Conservation (phyloP, 1,140 invertebrate species). For the Elymnias hypermnestra region DNA sequence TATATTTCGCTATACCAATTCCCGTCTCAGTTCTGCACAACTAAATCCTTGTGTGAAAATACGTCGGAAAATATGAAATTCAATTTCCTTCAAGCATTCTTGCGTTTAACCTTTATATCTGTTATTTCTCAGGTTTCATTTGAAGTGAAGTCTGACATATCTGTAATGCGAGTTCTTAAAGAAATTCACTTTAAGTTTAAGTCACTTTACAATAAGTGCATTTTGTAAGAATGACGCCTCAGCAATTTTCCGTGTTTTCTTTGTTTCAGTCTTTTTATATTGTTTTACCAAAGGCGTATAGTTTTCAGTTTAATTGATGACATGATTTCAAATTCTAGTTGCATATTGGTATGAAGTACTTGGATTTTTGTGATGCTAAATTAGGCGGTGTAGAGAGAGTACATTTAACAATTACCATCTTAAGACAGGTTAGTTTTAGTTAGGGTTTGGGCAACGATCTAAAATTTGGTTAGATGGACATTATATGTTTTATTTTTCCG, state of each 20-base stretch:
- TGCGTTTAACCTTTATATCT: constrained; percentile 9
- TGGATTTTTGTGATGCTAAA: no score
- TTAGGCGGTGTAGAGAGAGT: no score
- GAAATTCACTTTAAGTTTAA: constrained; percentile 4
- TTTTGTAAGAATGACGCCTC: neutral
- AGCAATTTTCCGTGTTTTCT: neutral
- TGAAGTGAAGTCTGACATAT: constrained; percentile 4
- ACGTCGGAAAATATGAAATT: constrained; percentile 11
- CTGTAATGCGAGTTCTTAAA: constrained; percentile 2
- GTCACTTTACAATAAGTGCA: neutral
- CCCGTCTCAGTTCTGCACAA: constrained; percentile 7
- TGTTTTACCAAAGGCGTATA: no score
- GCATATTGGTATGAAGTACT: no score
- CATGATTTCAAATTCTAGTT: no score
- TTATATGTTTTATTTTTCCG: no score
- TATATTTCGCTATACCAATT: constrained; percentile 1
- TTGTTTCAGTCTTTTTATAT: neutral
- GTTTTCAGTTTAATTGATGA: no score
- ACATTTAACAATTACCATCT: no score
- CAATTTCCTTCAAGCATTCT: constrained; percentile 10
- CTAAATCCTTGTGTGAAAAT: constrained; percentile 5
- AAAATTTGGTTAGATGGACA: no score
- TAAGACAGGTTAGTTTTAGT: no score
- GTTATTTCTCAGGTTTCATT: constrained; percentile 7
- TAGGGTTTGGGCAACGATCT: no score